Base-by-base conservation (phyloP, 30 jellyfish, hydroid and myxozoan species). In the Pseudorhiza aurosa region DNA sequence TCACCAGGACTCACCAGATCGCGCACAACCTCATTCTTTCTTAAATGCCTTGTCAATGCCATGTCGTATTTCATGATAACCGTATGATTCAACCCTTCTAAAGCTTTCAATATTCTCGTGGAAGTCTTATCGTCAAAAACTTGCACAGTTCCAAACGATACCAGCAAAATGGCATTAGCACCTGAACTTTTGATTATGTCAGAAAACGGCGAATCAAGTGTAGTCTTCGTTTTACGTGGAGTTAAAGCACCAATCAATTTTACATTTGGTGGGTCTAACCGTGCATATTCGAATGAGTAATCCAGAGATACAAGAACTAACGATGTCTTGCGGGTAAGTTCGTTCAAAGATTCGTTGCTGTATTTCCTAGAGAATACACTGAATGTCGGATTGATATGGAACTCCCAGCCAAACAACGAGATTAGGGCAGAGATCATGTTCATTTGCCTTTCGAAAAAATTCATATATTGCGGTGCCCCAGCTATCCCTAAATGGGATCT, bases 181-280 rank as follows among this genome's bases (percentile, higher is more conserved):
- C 79, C 33, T 12, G 27, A 11, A 9, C 58, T 18, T 12, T 36
- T 12, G 2, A 69, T 12, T 29, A 83, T 62, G 14, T 56, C 72
- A 8, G 84, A 19, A 39, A 85, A 74, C 42, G 65, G 57, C 4
- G 21, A 8, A 3, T 89, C 76, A 9, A 85, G 22, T 25, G 72
- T 63, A 9, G 27, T 30, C 17, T 15, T 4, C 5, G 45, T 10
- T 4, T 75, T 72, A 19, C 80, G 30, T 22, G 85, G 58, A 15
- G 87, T 63, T 21, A 85, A 28, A 15, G 96, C 91, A 14, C 96
- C 89, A 25, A 85, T 75, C 73, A 75, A 31, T 40, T 85, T 75
- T 53, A 68, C 89, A 55, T 42, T 32, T 15, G 96, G 96, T 45
- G 85, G 75, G 2, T 71, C 85, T 14, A 84, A 78, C 17, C 85